phyloP scores from a whole-genome alignment of 1,140 invertebrate species.

The Tribolium castaneum region DNA sequence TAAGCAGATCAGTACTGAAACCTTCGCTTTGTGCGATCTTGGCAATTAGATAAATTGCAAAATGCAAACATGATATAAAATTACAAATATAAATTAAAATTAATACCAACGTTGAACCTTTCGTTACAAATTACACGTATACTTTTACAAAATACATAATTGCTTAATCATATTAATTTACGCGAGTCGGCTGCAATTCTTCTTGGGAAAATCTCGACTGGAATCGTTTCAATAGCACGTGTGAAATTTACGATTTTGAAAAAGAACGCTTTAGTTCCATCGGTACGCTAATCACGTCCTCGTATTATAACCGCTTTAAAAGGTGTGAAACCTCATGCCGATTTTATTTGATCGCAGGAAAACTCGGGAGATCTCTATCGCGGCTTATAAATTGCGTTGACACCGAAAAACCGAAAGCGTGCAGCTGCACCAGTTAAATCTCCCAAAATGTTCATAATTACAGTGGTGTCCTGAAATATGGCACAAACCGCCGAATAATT shows the following conservation, averaged over 20 bases:
- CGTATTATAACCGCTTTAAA: conserved; percentile 1
- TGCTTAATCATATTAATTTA: conserved; percentile 23
- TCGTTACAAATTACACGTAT: conserved; percentile 11
- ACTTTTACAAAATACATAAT: conserved; percentile 29
- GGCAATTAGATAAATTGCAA: conserved; percentile 16
- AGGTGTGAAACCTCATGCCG: conserved; percentile 19
- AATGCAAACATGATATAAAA: conserved; percentile 30
- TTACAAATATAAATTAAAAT: conserved; percentile 34
- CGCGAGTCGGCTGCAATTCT: conserved; percentile 7
- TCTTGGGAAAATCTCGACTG: conserved; percentile 4
- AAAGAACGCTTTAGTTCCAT: background rate
- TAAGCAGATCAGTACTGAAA: background rate
- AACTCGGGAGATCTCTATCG: conserved; percentile 16
- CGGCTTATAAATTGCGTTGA: background rate
- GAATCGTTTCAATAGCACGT: conserved; percentile 15
- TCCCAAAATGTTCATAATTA: conserved; percentile 10
- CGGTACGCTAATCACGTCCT: conserved; percentile 10
- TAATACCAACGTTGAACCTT: conserved; percentile 27
- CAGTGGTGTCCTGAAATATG: background rate
- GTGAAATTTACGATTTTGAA: conserved; percentile 24
- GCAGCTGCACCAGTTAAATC: conserved; percentile 6
- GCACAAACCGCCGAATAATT: background rate
- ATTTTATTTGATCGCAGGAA: conserved; percentile 7
- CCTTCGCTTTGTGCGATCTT: no score
- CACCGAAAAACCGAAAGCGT: conserved; percentile 9